Evolutionary conservation across 2,888 invertebrate species (phyloP), one percentile per base, ranked within the genome.

Genomic region (Sesia bembeciformis): DNA sequence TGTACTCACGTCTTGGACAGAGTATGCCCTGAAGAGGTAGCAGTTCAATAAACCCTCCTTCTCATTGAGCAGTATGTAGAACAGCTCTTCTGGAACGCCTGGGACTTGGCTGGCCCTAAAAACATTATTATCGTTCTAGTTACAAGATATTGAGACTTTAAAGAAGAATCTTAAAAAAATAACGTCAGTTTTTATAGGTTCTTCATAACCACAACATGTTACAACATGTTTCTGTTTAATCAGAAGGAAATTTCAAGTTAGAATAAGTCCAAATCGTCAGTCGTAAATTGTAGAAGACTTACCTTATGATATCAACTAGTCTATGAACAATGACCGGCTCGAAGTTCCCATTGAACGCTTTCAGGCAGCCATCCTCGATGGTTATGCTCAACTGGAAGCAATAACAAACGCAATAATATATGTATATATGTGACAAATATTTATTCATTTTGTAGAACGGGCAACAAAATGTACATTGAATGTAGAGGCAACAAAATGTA

Each of bases 1-100:
- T 23, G 23, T 23, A 91, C 93, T 93, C 76, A 95, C 95, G 89
- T 94, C 94, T 54, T 90, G 81, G 0, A 90, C 87, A 46, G 93
- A 91, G 58, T 91, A 85, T 49, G 94, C 93, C 70, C 91, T 91
- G 76, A 93, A 95, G 55, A 95, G 90, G 78, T 93, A 94, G 76
- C 94, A 94, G 76, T 94, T 93, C 40, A 95, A 91, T 3, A 94
- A 84, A n/a, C 91, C 92, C 70, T 94, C 94, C 67, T 91, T 91
- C 62, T 93, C 92, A 72, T 94, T 94, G 66, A 93, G 91, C 58
- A 94, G 86, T 66, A 94, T 91, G 81, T 95, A 95, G 66, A 95
- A 92, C 70, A 95, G 90, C 68, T 92, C 93, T 52, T 89, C 91
- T 58, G 89, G 90, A 59, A 80, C 87, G 8, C 91, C 92, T 55